Base-by-base conservation (phyloP, 1,140 invertebrate species). In the Elysia chlorotica region DNA sequence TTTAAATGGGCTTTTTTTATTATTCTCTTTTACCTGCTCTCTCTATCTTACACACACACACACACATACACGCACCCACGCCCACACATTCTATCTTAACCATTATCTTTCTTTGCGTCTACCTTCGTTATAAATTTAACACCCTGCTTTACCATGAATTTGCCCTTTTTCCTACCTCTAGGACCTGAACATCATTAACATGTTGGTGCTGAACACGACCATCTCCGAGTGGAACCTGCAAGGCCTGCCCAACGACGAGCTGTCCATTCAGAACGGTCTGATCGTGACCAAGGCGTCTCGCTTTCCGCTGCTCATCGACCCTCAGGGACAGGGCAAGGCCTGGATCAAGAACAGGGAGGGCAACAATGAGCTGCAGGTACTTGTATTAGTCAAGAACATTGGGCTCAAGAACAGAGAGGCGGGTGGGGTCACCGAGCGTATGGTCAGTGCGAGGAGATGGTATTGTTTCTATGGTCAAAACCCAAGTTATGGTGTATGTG, bases 271-370 rank as follows among this genome's bases (percentile, higher is more conserved):
- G 89, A 99, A 99, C 90, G 97, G 96, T 67, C 86, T 98, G 0
- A 98, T 99, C 79, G 96, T 97, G 0, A 98, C 95, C 0, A 97
- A 97, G 87, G 96, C 96, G 0, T 92, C 94, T 66, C 77, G 88
- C 30, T 99, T 96, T 89, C 96, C 97, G 2, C 88, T 99, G 17
- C 86, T 99, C n/a, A 93, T 99, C 14, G 97, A 99, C 90, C 97
- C 97, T 2, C 97, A 99, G 88, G 96, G 92, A 81, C 97, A 99
- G 89, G 97, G 96, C 6, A 98, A 98, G 88, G 93, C 95, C 87
- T 99, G 97, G 97, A 96, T 99, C 57, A 97, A 97, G 86, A 96
- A 95, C 78, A 96, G 96, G 86, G 96, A 99, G 88, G 89, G 90
- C 23, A 88, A 91, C 14, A 97, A 97, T 86, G 95, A 97, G 81